Conservation (phyloP, 1,140 invertebrate genomes). For the Drosophila repleta region DNA sequence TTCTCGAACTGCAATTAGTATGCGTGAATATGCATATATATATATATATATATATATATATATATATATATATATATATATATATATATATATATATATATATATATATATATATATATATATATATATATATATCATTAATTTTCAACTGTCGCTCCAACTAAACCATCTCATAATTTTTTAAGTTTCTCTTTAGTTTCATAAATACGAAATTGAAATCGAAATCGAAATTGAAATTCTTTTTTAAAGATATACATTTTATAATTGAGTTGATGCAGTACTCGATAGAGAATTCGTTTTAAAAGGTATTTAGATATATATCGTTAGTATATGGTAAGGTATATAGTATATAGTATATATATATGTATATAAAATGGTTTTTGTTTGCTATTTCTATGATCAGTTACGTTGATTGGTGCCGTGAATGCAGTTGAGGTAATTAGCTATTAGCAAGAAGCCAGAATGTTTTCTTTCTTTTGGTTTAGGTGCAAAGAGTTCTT, state of each 20-base stretch:
- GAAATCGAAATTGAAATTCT: too few species aligned
- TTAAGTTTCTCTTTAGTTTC: slow-evolving; percentile 5
- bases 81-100: slow-evolving; percentile 35
- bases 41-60: slow-evolving; percentile 45
- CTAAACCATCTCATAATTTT: slow-evolving; percentile 29
- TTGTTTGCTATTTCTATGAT: slow-evolving; percentile 49
- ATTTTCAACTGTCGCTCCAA: slow-evolving; percentile 14
- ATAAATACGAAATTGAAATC: slow-evolving; percentile 20
- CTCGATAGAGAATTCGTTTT: slow-evolving; percentile 19
- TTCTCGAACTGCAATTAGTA: slow-evolving; percentile 74
- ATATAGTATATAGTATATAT: slow-evolving; percentile 1
- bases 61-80: slow-evolving; percentile 2
- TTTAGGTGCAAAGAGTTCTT: slow-evolving; percentile 52
- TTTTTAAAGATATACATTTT: slow-evolving; percentile 19
- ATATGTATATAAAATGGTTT: slow-evolving; percentile 62
- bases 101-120: slow-evolving; percentile 31
- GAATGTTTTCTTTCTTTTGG: slow-evolving; percentile 51
- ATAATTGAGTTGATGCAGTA: slow-evolving; percentile 14
- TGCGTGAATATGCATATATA: slow-evolving; percentile 55
- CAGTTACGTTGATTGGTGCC: slow-evolving; percentile 59
- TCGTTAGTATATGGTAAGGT: slow-evolving; percentile 33
- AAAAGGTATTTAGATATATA: slow-evolving; percentile 26
- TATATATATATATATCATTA: slow-evolving; percentile 11
- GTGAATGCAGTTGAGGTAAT: slow-evolving; percentile 79
- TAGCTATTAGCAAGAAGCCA: slow-evolving; percentile 59